phyloP scores from a whole-genome alignment of 2,113 vertebrate species.

The Ophthalmolycus amberensis region DNA sequence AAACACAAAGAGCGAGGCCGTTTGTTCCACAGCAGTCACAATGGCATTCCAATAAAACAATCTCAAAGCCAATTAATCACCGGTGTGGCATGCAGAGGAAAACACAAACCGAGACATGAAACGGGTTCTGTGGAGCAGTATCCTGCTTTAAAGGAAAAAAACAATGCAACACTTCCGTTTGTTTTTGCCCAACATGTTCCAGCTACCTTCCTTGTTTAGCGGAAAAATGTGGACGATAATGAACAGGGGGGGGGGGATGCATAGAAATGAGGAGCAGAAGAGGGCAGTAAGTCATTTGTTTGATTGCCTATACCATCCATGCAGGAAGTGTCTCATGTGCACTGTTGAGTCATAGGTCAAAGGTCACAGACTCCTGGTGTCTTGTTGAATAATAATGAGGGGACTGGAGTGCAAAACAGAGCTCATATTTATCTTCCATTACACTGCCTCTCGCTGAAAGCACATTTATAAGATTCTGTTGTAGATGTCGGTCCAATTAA shows the following conservation, averaged over 20 bases:
- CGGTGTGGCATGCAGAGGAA: conserved; percentile 68
- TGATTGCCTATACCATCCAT: conserved; percentile 48
- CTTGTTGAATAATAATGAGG: conserved; percentile 18
- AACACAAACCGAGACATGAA: conserved; percentile 76
- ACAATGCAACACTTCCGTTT: conserved; percentile 82
- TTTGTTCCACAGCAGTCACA: conserved; percentile 69
- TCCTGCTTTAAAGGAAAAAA: conserved; percentile 83
- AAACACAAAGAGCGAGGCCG: conserved; percentile 55
- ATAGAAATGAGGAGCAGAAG: conserved; percentile 19
- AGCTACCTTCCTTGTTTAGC: conserved; percentile 78
- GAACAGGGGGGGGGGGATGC: background rate
- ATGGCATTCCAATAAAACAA: conserved; percentile 77
- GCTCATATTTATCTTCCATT: conserved; percentile 12
- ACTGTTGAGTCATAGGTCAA: conserved; percentile 48
- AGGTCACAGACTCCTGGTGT: conserved; percentile 42
- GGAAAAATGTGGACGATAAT: conserved; percentile 27
- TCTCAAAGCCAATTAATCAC: conserved; percentile 81
- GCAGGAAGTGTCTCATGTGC: conserved; percentile 76
- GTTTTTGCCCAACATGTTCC: conserved; percentile 78
- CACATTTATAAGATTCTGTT: background rate
- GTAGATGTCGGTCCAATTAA: conserved; percentile 11
- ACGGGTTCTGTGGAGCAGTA: conserved; percentile 59
- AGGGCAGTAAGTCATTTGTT: conserved; percentile 41
- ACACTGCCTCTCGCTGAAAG: background rate
- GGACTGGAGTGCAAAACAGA: conserved; percentile 10